These are phyloP conservation scores for Zoanthus sociatus DNA, from an alignment of 92 coral and sea anemone genomes.

Conservation along the genomic window DNA sequence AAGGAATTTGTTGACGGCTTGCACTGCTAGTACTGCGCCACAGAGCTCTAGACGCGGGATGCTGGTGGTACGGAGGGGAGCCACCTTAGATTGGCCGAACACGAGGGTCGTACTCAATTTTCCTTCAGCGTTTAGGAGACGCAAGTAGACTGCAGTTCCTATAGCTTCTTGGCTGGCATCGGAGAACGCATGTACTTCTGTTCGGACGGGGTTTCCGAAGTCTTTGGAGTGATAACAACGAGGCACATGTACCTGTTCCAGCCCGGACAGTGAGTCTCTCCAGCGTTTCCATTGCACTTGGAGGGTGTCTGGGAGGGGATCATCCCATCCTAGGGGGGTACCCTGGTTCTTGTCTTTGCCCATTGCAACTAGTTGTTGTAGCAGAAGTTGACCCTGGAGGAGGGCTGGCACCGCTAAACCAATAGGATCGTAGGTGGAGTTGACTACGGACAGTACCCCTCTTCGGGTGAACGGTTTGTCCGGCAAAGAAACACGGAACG, in stretches of 20 bases:
- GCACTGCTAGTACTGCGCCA: slow-evolving; percentile 53
- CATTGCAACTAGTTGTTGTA: slow-evolving; percentile 30
- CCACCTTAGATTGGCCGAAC: slow-evolving; percentile 38
- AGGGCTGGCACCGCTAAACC: slow-evolving; percentile 32
- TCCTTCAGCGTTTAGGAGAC: slow-evolving; percentile 1
- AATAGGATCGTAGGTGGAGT: slow-evolving; percentile 30
- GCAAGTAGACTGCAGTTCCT: slow-evolving; percentile 44
- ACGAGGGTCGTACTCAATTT: slow-evolving; percentile 17
- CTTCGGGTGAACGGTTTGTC: slow-evolving; percentile 14
- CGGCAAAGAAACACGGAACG: slow-evolving; percentile 14
- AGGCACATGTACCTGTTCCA: slow-evolving; percentile 33
- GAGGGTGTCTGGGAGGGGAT: slow-evolving; percentile 42
- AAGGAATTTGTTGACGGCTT: slow-evolving; percentile 56
- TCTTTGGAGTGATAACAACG: slow-evolving; percentile 44
- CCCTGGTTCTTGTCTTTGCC: slow-evolving; percentile 36
- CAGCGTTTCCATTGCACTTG: slow-evolving; percentile 47
- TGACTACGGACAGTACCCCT: slow-evolving; percentile 36
- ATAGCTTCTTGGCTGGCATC: slow-evolving; percentile 58
- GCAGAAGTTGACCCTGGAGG: slow-evolving; percentile 40
- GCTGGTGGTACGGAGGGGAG: slow-evolving; percentile 43
- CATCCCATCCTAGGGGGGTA: slow-evolving; percentile 54
- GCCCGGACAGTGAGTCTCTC: slow-evolving; percentile 43
- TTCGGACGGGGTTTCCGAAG: slow-evolving; percentile 21
- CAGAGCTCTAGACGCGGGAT: slow-evolving; percentile 58
- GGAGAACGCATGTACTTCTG: slow-evolving; percentile 41